These are phyloP conservation scores for Julus scanicus DNA, from an alignment of 2,888 invertebrate species.

Conservation along the genomic window DNA sequence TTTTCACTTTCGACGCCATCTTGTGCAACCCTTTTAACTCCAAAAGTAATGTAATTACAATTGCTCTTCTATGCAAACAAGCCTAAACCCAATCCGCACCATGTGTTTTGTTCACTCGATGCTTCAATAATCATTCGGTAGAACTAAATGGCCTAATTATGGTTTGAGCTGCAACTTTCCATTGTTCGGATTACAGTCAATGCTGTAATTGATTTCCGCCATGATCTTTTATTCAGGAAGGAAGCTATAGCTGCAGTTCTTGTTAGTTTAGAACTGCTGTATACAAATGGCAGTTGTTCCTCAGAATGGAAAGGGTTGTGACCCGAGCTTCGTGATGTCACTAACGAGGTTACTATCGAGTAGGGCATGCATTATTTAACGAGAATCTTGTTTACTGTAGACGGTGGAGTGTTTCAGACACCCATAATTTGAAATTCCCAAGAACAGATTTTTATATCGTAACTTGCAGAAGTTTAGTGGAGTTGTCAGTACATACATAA, in stretches of 20 bases:
- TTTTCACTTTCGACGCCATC: not conserved
- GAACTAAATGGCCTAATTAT: not conserved
- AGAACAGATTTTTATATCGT: too few relatives aligned
- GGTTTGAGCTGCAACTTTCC: not conserved
- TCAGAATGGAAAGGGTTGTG: not conserved
- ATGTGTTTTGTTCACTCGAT: not conserved
- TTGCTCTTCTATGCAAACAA: not conserved
- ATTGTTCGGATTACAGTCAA: not conserved
- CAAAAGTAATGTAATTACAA: not conserved
- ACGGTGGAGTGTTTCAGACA: too few relatives aligned
- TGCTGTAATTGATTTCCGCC: not conserved
- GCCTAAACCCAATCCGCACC: not conserved
- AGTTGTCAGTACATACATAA: too few relatives aligned
- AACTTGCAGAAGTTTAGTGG: too few relatives aligned
- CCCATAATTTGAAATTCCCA: too few relatives aligned
- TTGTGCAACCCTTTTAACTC: not conserved
- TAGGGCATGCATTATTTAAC: not conserved
- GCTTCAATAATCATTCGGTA: not conserved
- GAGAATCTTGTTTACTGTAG: not conserved
- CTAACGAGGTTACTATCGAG: not conserved
- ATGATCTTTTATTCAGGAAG: slow-evolving; percentile 7
- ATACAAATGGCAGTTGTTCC: not conserved
- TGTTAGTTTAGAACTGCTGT: not conserved
- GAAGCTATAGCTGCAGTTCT: not conserved
- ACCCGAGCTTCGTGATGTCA: not conserved